Conservation (phyloP, 2,113 vertebrate genomes). For the Stigmatopora argus region DNA sequence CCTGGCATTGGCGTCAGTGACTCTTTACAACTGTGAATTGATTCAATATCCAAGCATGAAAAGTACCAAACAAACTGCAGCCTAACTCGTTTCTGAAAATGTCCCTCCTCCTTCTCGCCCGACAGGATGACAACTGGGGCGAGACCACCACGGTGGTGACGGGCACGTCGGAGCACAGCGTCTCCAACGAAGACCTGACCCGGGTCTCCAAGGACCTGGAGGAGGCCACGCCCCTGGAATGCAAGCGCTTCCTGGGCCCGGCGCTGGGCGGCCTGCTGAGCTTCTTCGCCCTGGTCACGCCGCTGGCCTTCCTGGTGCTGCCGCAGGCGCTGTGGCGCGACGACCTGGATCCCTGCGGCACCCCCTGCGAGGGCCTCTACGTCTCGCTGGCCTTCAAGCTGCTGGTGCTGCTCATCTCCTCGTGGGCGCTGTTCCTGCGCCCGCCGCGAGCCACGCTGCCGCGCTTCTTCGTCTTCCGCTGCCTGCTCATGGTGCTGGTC, state of each 20-base stretch:
- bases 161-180: conserved; percentile 88
- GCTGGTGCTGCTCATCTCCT: conserved; percentile 84
- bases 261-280: conserved; percentile 76
- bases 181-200: conserved; percentile 89
- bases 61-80: too few relatives aligned
- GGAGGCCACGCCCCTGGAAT: conserved; percentile 83
- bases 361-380: conserved; percentile 88
- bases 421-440: conserved; percentile 89
- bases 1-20: too few relatives aligned
- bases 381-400: conserved; percentile 92
- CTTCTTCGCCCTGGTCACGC: conserved; percentile 82
- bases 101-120: rapidly evolving
- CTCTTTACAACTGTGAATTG: too few relatives aligned
- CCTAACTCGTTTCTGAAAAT: too few relatives aligned
- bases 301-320: conserved; percentile 84
- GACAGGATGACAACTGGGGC: conserved; percentile 91
- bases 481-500: conserved; percentile 85
- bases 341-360: conserved; percentile 79
- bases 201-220: conserved; percentile 89
- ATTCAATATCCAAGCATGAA: too few relatives aligned
- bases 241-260: conserved; percentile 80
- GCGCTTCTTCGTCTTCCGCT: conserved; percentile 81
- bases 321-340: conserved; percentile 86
- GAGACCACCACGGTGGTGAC: conserved; percentile 91
- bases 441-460: conserved; percentile 82